Conservation (phyloP, 2,113 vertebrate species). For the Columba janthina region DNA sequence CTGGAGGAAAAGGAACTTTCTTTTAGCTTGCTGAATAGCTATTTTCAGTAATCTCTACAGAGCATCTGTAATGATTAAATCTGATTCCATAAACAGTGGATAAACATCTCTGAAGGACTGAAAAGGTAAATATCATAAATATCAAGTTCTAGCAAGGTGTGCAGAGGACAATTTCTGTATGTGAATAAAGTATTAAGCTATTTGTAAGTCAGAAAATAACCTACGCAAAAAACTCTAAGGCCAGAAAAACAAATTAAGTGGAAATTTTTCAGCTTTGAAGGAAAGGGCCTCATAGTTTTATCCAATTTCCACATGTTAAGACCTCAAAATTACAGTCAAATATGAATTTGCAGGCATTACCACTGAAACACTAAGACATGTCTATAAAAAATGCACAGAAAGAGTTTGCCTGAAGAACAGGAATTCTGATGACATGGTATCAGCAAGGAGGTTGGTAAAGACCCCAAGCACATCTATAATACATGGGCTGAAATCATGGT, state of each 20-base stretch:
- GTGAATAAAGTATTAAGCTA: background rate
- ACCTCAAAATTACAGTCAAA: constrained; percentile 19
- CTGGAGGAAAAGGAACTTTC: background rate
- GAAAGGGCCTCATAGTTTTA: background rate
- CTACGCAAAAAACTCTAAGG: background rate
- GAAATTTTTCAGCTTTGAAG: constrained; percentile 35
- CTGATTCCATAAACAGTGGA: background rate
- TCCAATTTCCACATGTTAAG: background rate
- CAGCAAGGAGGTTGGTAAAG: constrained; percentile 23
- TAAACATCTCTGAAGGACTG: background rate
- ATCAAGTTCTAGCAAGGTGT: background rate
- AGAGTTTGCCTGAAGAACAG: background rate
- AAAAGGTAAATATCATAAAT: constrained; percentile 22
- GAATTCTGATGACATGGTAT: constrained; percentile 23
- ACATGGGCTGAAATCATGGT: constrained; percentile 30
- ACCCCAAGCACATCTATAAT: constrained; percentile 59
- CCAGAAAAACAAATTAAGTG: constrained; percentile 15
- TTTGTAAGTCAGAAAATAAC: background rate
- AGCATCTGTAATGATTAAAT: background rate
- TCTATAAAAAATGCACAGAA: background rate
- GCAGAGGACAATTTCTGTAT: background rate
- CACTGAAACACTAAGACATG: background rate
- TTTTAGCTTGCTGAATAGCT: background rate
- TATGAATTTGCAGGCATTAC: background rate
- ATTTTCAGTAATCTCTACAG: background rate